phyloP scores from a whole-genome alignment of 2,113 vertebrate genomes.

The Sterrhoptilus dennistouni region DNA sequence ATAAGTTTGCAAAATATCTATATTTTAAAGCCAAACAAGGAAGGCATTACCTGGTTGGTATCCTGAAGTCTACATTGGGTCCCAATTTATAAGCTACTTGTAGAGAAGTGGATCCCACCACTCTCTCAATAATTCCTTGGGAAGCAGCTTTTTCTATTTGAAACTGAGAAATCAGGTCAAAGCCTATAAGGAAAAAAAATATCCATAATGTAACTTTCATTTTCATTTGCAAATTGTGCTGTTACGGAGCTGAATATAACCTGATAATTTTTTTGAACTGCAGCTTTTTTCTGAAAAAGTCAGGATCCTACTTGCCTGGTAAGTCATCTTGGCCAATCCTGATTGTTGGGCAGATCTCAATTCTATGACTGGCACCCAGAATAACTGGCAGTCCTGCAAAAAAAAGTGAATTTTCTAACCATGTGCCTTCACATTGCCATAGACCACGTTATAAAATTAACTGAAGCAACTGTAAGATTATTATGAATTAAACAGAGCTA shows the following conservation, averaged over 20 bases:
- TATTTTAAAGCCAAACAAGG: background rate
- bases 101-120: slow-evolving; percentile 79
- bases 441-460: background rate
- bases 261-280: background rate
- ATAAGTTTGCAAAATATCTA: background rate
- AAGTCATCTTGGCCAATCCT: slow-evolving; percentile 80
- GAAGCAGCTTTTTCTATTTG: slow-evolving; percentile 86
- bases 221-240: background rate
- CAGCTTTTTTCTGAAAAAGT: background rate
- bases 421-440: background rate
- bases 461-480: background rate
- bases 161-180: slow-evolving; percentile 91
- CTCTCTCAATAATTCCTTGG: slow-evolving; percentile 78
- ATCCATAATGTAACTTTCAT: background rate
- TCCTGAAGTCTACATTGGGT: slow-evolving; percentile 84
- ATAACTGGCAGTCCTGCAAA: slow-evolving; percentile 80
- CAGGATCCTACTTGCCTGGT: slow-evolving; percentile 77
- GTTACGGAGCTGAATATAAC: background rate
- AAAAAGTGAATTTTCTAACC: background rate
- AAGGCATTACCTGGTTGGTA: slow-evolving; percentile 82
- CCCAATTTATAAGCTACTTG: slow-evolving; percentile 84
- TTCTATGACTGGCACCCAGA: slow-evolving; percentile 72
- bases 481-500: background rate
- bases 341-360: slow-evolving; percentile 78
- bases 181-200: slow-evolving; percentile 70